Conservation (phyloP, 2,113 vertebrate genomes). For the Zosterops pallidus region DNA sequence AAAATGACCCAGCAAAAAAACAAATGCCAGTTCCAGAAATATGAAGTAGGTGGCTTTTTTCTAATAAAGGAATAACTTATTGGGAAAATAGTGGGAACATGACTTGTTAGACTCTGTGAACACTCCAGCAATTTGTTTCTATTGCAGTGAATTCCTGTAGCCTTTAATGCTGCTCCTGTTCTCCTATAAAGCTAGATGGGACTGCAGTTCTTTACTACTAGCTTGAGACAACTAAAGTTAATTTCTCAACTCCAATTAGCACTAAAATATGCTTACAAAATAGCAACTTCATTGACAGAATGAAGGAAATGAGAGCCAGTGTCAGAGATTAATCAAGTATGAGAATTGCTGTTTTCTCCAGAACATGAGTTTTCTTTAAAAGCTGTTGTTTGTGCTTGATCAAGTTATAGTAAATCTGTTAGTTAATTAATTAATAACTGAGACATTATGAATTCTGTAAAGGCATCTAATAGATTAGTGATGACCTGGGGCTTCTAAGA, state of each 20-base stretch:
- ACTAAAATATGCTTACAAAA: not conserved
- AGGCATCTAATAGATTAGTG: not conserved
- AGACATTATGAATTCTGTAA: not conserved
- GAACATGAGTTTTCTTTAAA: not conserved
- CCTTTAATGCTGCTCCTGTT: not conserved
- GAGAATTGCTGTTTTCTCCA: not conserved
- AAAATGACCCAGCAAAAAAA: not conserved
- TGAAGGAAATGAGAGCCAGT: not conserved
- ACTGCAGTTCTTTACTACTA: conserved; percentile 7
- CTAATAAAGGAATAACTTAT: not conserved
- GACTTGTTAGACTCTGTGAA: not conserved
- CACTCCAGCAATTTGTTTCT: not conserved
- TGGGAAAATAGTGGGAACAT: not conserved
- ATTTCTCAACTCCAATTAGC: not conserved
- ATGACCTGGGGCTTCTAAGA: not conserved
- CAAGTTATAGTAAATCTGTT: not conserved
- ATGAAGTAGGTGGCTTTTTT: not conserved
- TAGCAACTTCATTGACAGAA: not conserved
- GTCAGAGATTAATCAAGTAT: not conserved
- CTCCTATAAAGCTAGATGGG: not conserved
- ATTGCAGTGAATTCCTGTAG: not conserved
- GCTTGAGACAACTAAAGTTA: not conserved
- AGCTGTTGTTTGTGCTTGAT: not conserved
- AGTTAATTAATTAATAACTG: not conserved
- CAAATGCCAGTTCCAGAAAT: not conserved